These are phyloP conservation scores for Hystrix cristata DNA, from an alignment of 2,113 vertebrate species.

Conservation along the genomic window DNA sequence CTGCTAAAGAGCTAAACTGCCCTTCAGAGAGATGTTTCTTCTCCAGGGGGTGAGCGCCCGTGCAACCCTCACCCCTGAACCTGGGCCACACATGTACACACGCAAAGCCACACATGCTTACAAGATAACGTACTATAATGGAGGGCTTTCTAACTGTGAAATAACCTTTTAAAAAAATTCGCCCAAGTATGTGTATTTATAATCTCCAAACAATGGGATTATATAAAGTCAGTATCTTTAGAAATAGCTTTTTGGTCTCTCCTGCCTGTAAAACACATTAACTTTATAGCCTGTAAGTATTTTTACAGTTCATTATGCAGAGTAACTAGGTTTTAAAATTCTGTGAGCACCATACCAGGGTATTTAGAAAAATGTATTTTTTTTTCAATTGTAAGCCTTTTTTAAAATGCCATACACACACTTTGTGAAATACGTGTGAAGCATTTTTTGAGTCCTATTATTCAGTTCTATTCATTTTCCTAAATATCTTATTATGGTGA, in stretches of 20 bases:
- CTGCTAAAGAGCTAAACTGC: neutral
- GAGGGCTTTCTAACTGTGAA: neutral
- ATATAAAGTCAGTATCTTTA: conserved; percentile 53
- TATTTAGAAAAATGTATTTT: conserved; percentile 65
- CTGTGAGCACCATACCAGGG: neutral
- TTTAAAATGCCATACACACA: conserved; percentile 63
- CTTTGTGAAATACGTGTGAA: conserved; percentile 9
- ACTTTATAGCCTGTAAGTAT: conserved; percentile 4
- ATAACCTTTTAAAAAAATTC: neutral
- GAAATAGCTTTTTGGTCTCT: conserved; percentile 50
- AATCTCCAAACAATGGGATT: conserved; percentile 49
- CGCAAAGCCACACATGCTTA: neutral
- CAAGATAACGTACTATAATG: neutral
- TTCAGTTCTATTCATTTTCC: conserved; percentile 61
- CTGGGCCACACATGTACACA: too few relatives aligned
- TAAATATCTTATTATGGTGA: conserved; percentile 67
- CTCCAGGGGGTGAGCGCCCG: neutral
- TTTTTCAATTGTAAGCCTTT: conserved; percentile 9
- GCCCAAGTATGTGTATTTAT: conserved; percentile 41
- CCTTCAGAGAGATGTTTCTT: neutral
- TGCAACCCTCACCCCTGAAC: neutral
- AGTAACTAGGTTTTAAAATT: conserved; percentile 74
- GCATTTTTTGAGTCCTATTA: conserved; percentile 58
- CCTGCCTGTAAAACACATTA: conserved; percentile 55
- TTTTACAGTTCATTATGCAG: conserved; percentile 69